Percentiles rank a stretch among this genome's conserved stretches.
Evolutionary conservation across 1,140 invertebrate genomes (phyloP).

Genomic region (Ceratina australensis): DNA sequence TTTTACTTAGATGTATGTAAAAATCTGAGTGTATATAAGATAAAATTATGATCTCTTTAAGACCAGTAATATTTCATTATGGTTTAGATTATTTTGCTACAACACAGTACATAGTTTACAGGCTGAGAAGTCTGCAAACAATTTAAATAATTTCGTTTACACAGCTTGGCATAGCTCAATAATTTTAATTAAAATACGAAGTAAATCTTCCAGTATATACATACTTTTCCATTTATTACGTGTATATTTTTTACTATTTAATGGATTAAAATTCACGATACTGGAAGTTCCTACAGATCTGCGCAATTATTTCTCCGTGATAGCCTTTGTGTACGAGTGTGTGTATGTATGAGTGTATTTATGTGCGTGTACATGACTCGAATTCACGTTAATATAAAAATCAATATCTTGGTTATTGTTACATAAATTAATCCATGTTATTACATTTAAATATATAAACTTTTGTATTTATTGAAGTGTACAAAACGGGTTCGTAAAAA

Average conservation of each 20-base stretch:
- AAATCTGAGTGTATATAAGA: neutral
- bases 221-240: neutral
- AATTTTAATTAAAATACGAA: neutral
- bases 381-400: neutral
- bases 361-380: neutral
- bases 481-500: conserved; percentile 1
- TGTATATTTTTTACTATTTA: conserved; percentile 1
- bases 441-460: conserved; percentile 15
- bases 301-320: neutral
- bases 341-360: neutral
- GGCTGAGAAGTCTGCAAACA: neutral
- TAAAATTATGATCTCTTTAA: too few relatives aligned
- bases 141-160: neutral
- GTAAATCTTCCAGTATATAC: neutral
- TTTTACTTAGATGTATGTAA: neutral
- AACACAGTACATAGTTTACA: neutral
- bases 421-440: conserved; percentile 20
- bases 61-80: too few relatives aligned
- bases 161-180: neutral
- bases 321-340: neutral
- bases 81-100: neutral
- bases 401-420: conserved; percentile 10
- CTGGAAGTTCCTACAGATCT: neutral
- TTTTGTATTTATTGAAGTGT: conserved; percentile 7
- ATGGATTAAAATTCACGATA: neutral